These are phyloP conservation scores for Rhynchophorus ferrugineus DNA, from an alignment of 1,140 invertebrate genomes.

Conservation along the genomic window DNA sequence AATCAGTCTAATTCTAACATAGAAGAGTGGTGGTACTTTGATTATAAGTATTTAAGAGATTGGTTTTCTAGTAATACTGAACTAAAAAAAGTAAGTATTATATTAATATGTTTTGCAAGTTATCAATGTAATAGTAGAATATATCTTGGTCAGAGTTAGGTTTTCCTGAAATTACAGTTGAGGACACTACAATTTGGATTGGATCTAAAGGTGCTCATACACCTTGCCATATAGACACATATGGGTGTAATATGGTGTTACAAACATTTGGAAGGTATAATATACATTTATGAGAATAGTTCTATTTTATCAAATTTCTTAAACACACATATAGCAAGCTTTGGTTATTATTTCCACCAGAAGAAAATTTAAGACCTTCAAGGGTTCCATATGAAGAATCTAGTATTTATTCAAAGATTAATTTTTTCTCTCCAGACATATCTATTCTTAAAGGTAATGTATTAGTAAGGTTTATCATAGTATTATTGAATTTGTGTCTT, in stretches of 20 bases:
- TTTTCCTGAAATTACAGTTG: constrained; percentile 56
- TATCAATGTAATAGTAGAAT: constrained; percentile 42
- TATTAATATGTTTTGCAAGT: not conserved
- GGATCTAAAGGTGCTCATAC: constrained; percentile 83
- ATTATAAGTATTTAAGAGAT: constrained; percentile 74
- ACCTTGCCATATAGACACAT: constrained; percentile 89
- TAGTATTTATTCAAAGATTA: constrained; percentile 82
- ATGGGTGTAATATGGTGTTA: constrained; percentile 86
- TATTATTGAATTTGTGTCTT: constrained; percentile 17
- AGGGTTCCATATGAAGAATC: constrained; percentile 95
- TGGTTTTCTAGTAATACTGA: constrained; percentile 55
- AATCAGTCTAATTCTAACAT: constrained; percentile 36
- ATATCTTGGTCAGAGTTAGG: constrained; percentile 72
- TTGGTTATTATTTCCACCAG: constrained; percentile 89
- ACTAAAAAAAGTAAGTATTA: constrained; percentile 47
- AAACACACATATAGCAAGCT: constrained; percentile 60
- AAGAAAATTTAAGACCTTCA: constrained; percentile 65
- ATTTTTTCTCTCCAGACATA: constrained; percentile 58
- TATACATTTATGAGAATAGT: constrained; percentile 1
- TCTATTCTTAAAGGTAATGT: constrained; percentile 29
- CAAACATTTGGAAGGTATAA: constrained; percentile 79
- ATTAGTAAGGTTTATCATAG: not conserved
- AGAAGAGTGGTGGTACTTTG: constrained; percentile 68
- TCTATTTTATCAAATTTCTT: not conserved
- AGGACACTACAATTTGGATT: constrained; percentile 82